Evolutionary conservation across 2,888 invertebrate species (phyloP), one percentile per base, ranked within the genome.

Genomic region (Eurytoma adleriae): DNA sequence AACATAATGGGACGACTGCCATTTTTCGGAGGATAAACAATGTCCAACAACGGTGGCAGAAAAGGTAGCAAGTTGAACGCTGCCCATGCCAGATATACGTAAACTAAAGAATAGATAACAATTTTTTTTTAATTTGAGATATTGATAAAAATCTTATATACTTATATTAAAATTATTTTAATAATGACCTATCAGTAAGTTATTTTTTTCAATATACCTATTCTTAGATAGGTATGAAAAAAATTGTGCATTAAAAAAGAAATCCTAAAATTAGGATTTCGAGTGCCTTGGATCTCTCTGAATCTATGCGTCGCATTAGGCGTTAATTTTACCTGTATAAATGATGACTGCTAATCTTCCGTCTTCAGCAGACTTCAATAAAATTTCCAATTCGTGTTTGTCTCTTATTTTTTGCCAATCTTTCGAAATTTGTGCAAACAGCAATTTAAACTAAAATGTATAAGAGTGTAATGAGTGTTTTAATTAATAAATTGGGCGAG

Each of bases 1-100:
- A 50, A 7, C 13, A 50, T 7, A 3, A 75, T 4, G 7, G 67
- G 59, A 14, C 66, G 67, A 3, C 67, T 57, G 16, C 59, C 48
- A 59, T 75, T 75, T 27, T 48, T 7, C 12, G 50, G 27, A 24
- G 74, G 74, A 48, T 20, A 20, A 48, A 59, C 20, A 5, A 27
- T 24, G 27, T 75, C 59, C 24, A 67, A 5, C 1, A 75, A 13
- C 14, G 16, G 10, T 7, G 75, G 75, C 3, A 57, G 13, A 27
- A 66, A 75, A n/a, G 74, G 74, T 12, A 40, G 14, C 12, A 59
- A 14, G 7, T 18, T 56, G 54, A 50, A 67, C 2, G 56, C 13
- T 10, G 66, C 5, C 40, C 67, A 67, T 14, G 50, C 59, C 40
- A 13, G 3, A 14, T 18, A n/a, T 24, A 75, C 3, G 12, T 59